phyloP scores from a whole-genome alignment of 2,888 invertebrate species.

The Sylvicola fuscatus region DNA sequence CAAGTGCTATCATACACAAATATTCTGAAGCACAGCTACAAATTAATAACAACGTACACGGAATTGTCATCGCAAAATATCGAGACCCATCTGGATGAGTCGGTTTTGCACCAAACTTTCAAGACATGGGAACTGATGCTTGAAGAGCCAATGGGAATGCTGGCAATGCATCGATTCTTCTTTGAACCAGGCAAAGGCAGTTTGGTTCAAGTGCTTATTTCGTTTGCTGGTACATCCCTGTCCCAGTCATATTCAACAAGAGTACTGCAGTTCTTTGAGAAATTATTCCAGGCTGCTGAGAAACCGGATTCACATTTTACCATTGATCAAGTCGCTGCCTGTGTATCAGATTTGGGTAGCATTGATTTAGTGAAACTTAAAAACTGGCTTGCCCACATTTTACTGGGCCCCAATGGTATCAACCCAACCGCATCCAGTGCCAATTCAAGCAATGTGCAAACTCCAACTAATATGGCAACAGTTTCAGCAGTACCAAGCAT shows the following conservation, averaged over 20 bases:
- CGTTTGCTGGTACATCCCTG: constrained; percentile 54
- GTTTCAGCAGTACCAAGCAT: constrained; percentile 23
- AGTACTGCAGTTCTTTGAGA: constrained; percentile 63
- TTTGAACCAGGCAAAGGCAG: constrained; percentile 36
- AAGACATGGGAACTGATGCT: constrained; percentile 73
- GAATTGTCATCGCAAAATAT: constrained; percentile 14
- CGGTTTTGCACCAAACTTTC: constrained; percentile 20
- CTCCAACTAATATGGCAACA: constrained; percentile 28
- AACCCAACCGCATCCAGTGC: constrained; percentile 15
- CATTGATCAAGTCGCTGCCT: constrained; percentile 42
- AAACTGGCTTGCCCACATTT: constrained; percentile 40
- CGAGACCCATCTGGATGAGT: constrained; percentile 17
- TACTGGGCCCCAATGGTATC: constrained; percentile 31
- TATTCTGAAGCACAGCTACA: constrained; percentile 44
- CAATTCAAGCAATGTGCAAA: constrained; percentile 29
- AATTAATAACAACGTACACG: constrained; percentile 40
- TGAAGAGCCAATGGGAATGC: constrained; percentile 60
- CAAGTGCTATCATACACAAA: constrained; percentile 40
- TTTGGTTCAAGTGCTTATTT: constrained; percentile 57
- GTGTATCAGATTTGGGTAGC: constrained; percentile 41
- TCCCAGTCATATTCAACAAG: constrained; percentile 50
- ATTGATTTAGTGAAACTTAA: constrained; percentile 42
- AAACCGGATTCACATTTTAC: constrained; percentile 38
- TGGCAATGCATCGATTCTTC: constrained; percentile 68
- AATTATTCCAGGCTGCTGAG: constrained; percentile 42